These are phyloP conservation scores for Lymantria monacha DNA, from an alignment of 2,888 invertebrate species.

Conservation along the genomic window DNA sequence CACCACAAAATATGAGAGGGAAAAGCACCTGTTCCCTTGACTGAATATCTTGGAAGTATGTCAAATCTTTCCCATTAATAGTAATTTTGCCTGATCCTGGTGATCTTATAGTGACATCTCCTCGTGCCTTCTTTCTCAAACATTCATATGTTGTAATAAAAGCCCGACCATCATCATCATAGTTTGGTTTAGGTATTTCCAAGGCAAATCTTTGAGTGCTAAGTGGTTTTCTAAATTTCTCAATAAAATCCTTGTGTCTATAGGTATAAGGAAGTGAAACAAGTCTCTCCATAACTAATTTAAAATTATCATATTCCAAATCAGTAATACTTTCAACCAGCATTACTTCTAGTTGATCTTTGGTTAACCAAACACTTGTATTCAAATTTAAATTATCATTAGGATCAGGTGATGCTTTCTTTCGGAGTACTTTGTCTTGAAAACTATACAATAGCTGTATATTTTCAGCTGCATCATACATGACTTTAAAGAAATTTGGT, in stretches of 20 bases:
- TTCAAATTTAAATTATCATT: slow-evolving; percentile 75
- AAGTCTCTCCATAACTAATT: slow-evolving; percentile 87
- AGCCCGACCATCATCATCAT: slow-evolving; percentile 86
- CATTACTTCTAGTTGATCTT: slow-evolving; percentile 84
- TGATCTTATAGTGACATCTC: slow-evolving; percentile 89
- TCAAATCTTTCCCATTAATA: slow-evolving; percentile 90
- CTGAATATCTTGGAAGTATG: slow-evolving; percentile 88
- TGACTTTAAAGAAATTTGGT: slow-evolving; percentile 91
- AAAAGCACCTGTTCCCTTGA: slow-evolving; percentile 92
- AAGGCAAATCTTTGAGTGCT: slow-evolving; percentile 80
- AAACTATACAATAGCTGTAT: slow-evolving; percentile 85
- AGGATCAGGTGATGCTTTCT: slow-evolving; percentile 83
- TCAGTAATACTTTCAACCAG: slow-evolving; percentile 87
- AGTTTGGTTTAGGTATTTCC: slow-evolving; percentile 85
- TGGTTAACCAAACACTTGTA: slow-evolving; percentile 83
- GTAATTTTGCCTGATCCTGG: slow-evolving; percentile 92
- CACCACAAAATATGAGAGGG: slow-evolving; percentile 90
- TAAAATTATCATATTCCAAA: slow-evolving; percentile 87
- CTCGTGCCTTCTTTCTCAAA: slow-evolving; percentile 87
- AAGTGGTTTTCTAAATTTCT: slow-evolving; percentile 84
- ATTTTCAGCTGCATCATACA: slow-evolving; percentile 89
- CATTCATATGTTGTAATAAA: slow-evolving; percentile 89
- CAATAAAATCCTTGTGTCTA: slow-evolving; percentile 87
- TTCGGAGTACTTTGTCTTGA: slow-evolving; percentile 87
- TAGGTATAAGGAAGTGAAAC: slow-evolving; percentile 87